A percentile compares a stretch with the other conserved stretches of the same genome.
phyloP scores from a whole-genome alignment of 2,888 invertebrate genomes.

The Chirona hameri region DNA sequence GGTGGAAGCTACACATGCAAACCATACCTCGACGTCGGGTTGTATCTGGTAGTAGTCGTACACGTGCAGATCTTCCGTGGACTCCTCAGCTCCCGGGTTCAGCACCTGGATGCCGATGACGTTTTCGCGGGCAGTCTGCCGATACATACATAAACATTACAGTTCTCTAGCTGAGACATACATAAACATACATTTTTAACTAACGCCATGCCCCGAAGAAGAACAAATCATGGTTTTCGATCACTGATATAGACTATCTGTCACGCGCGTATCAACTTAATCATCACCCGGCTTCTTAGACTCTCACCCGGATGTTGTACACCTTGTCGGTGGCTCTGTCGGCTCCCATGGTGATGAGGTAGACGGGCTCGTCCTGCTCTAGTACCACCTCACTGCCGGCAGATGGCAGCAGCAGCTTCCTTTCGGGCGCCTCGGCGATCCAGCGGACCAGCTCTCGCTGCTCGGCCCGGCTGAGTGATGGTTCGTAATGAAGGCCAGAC shows the following conservation, averaged over 20 bases:
- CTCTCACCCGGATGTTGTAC: slow-evolving; percentile 23
- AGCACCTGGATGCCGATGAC: slow-evolving; percentile 84
- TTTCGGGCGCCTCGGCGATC: slow-evolving; percentile 63
- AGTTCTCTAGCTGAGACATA: no score
- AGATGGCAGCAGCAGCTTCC: slow-evolving; percentile 67
- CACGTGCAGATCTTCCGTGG: slow-evolving; percentile 76
- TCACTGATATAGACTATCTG: no score
- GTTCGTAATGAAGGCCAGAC: slow-evolving; percentile 89
- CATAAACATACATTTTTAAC: no score
- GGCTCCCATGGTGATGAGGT: slow-evolving; percentile 63
- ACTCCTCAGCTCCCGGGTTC: slow-evolving; percentile 84
- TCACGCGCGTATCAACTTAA: no score
- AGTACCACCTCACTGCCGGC: slow-evolving; percentile 59
- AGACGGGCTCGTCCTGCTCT: slow-evolving; percentile 68
- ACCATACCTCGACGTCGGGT: slow-evolving; percentile 3
- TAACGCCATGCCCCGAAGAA: no score
- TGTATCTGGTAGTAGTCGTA: slow-evolving; percentile 63
- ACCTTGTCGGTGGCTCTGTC: neutral
- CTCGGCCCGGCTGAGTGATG: slow-evolving; percentile 73
- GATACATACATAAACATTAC: neutral
- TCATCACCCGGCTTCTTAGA: neutral
- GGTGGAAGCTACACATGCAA: neutral
- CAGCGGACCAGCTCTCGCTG: slow-evolving; percentile 91
- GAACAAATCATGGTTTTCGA: no score
- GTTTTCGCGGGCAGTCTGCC: slow-evolving; percentile 41